Conservation (phyloP, 2,797 vertebrate genomes). For the Sebastes taczanowskii region DNA sequence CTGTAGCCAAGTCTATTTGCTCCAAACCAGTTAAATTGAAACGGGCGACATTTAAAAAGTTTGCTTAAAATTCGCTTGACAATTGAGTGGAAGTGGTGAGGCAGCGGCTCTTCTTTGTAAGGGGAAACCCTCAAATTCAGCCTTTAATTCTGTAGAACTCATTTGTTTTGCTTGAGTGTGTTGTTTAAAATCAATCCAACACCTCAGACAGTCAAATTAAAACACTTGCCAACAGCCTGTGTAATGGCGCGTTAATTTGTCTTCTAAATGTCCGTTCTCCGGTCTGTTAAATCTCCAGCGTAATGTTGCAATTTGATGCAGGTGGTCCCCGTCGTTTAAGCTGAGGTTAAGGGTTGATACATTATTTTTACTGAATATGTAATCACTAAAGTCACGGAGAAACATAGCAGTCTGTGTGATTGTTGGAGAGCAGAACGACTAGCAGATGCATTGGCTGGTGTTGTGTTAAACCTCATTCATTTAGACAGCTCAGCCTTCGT, state of each 20-base stretch:
- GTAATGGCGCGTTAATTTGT: conserved; percentile 6
- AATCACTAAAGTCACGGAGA: conserved; percentile 40
- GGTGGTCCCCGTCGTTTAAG: conserved; percentile 17
- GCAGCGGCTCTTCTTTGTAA: not conserved
- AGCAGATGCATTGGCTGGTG: conserved; percentile 33
- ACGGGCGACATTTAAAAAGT: no score
- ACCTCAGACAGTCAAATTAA: not conserved
- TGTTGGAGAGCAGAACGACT: conserved; percentile 46
- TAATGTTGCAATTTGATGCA: conserved; percentile 16
- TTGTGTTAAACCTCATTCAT: conserved; percentile 22
- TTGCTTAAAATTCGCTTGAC: no score
- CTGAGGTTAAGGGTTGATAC: conserved; percentile 34
- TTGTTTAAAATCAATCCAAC: conserved; percentile 9
- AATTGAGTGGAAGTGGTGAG: not conserved
- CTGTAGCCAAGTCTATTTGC: no score
- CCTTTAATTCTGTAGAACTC: not conserved
- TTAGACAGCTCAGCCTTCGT: conserved; percentile 2
- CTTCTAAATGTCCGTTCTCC: not conserved
- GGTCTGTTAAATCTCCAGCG: conserved; percentile 7
- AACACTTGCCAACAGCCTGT: conserved; percentile 5
- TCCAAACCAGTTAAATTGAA: no score
- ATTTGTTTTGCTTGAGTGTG: conserved; percentile 11
- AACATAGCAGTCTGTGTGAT: conserved; percentile 40
- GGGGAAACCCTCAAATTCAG: conserved; percentile 2
- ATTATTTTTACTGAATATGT: conserved; percentile 44